A percentile compares a stretch with the other conserved stretches of the same genome.
Evolutionary conservation across 2,113 vertebrate genomes (phyloP).

Genomic region (Varanus salvator): DNA sequence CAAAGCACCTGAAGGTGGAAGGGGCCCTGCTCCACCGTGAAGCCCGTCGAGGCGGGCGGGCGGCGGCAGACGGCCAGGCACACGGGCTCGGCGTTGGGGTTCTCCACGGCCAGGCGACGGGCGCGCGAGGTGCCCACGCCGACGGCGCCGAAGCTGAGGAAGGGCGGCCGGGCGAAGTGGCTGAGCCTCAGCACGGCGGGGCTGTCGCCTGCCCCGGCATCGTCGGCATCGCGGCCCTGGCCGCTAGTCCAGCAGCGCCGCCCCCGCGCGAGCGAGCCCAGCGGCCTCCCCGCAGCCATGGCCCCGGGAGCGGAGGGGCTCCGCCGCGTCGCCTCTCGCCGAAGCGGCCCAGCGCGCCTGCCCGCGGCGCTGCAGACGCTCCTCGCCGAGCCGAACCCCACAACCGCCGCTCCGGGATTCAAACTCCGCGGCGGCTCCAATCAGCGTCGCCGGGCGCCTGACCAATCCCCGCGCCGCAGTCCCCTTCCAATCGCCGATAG

Average conservation of each 20-base stretch:
- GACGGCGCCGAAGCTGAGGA: conserved; percentile 85
- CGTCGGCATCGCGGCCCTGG: rapidly evolving
- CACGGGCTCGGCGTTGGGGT: conserved; percentile 80
- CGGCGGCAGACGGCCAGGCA: conserved; percentile 80
- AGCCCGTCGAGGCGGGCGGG: conserved; percentile 80
- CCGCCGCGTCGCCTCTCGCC: neutral
- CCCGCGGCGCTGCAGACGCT: too few species aligned
- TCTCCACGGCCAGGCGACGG: conserved; percentile 80
- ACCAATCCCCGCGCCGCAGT: neutral
- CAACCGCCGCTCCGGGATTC: conserved; percentile 29
- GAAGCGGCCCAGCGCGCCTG: too few species aligned
- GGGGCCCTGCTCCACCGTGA: conserved; percentile 72
- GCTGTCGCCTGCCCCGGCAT: rapidly evolving
- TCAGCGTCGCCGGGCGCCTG: rapidly evolving
- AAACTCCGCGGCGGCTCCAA: conserved; percentile 62
- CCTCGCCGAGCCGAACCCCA: neutral
- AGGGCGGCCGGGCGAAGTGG: conserved; percentile 87
- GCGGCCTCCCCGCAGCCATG: conserved; percentile 18
- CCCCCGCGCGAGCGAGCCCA: neutral
- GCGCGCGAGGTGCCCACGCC: conserved; percentile 82
- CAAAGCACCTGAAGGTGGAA: conserved; percentile 81
- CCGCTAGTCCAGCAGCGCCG: conserved; percentile 27
- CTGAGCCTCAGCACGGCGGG: conserved; percentile 80
- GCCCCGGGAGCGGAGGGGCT: too few species aligned
- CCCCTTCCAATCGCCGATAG: neutral